Evolutionary conservation across 2,888 invertebrate species (phyloP).

Genomic region (Eudemis profundana): DNA sequence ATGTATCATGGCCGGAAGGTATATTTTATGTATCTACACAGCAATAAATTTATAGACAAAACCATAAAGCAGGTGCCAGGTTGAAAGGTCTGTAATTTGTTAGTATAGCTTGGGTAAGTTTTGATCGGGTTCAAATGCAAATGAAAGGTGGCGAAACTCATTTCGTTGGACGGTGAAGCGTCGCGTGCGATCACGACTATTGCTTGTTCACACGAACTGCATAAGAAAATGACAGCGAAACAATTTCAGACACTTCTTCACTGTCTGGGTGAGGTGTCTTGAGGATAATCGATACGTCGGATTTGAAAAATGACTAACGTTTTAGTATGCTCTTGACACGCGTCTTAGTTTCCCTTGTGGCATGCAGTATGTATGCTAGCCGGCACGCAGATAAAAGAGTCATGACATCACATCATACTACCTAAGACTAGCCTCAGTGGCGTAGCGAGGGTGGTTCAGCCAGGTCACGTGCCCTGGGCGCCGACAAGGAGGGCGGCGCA

Average conservation of each 20-base stretch:
- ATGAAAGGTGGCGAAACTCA: constrained; percentile 51
- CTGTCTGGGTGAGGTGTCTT: constrained; percentile 24
- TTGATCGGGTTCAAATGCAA: constrained; percentile 30
- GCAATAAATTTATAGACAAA: neutral
- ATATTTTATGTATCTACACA: too few relatives aligned
- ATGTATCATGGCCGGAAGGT: too few relatives aligned
- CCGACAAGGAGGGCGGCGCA: too few relatives aligned
- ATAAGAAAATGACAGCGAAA: constrained; percentile 55
- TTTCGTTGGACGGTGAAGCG: constrained; percentile 55
- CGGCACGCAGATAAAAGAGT: too few relatives aligned
- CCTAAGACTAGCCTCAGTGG: too few relatives aligned
- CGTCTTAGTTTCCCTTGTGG: neutral
- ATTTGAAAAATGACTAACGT: constrained; percentile 10
- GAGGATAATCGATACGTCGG: neutral
- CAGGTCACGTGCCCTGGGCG: too few relatives aligned
- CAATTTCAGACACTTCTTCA: constrained; percentile 49
- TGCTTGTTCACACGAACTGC: constrained; percentile 67
- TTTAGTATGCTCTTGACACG: neutral
- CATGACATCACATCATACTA: too few relatives aligned
- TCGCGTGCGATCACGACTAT: constrained; percentile 67
- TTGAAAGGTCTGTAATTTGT: constrained; percentile 25
- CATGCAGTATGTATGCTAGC: too few relatives aligned
- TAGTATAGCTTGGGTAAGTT: constrained; percentile 29
- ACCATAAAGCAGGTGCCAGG: constrained; percentile 11
- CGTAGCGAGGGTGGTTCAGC: too few relatives aligned